Percentiles rank a stretch among this genome's conserved stretches.
Evolutionary conservation across 2,113 vertebrate genomes (phyloP).

Genomic region (Amphiprion percula): DNA sequence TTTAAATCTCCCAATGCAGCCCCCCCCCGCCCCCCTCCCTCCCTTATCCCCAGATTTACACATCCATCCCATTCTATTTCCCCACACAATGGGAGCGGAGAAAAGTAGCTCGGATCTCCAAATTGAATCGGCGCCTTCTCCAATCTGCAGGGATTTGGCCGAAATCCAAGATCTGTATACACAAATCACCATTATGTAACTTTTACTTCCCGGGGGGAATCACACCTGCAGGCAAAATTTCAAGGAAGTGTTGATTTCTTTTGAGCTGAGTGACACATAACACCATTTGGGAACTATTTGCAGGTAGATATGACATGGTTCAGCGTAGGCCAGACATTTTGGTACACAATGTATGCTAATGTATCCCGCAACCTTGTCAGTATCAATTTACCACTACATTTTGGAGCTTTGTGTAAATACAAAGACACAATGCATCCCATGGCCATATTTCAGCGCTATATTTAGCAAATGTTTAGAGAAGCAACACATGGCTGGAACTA

Average conservation of each 20-base stretch:
- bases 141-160: slow-evolving; percentile 54
- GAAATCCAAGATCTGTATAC: slow-evolving; percentile 36
- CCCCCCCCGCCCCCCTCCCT: slow-evolving; percentile 4
- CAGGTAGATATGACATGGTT: background rate
- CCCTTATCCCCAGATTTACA: slow-evolving; percentile 63
- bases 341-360: background rate
- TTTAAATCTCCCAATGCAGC: slow-evolving; percentile 61
- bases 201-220: slow-evolving; percentile 26
- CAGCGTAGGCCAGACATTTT: slow-evolving; percentile 1
- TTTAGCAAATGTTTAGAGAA: background rate
- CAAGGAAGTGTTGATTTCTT: slow-evolving; percentile 25
- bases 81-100: slow-evolving; percentile 53
- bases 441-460: background rate
- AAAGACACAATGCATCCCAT: background rate
- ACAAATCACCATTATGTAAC: slow-evolving; percentile 46
- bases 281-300: slow-evolving; percentile 7
- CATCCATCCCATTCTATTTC: slow-evolving; percentile 56
- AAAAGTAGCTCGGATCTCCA: slow-evolving; percentile 54
- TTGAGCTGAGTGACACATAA: slow-evolving; percentile 2
- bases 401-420: background rate
- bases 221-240: slow-evolving; percentile 8
- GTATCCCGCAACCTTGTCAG: background rate
- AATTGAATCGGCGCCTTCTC: slow-evolving; percentile 58
- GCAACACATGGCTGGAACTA: slow-evolving; percentile 29
- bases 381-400: background rate